A percentile compares a stretch with the other conserved stretches of the same genome.
Evolutionary conservation across 2,888 invertebrate genomes (phyloP).

Genomic region (Acanthopleura granulata): DNA sequence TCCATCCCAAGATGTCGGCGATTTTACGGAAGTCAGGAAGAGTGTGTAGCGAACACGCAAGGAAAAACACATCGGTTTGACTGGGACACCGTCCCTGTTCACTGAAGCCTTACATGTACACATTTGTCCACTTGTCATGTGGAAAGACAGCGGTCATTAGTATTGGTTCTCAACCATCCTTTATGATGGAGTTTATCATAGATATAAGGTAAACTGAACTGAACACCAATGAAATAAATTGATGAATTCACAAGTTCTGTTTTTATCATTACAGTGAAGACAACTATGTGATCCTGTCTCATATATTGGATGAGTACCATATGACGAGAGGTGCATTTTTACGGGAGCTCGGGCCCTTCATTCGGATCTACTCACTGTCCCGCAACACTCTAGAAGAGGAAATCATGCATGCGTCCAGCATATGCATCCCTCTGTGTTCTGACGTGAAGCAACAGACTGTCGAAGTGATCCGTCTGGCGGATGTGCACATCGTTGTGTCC

Average conservation of each 20-base stretch:
- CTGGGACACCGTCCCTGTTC: no score
- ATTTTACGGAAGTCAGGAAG: no score
- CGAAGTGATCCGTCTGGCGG: slow-evolving; percentile 9
- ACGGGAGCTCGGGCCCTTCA: background rate
- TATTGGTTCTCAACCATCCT: no score
- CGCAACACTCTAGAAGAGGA: background rate
- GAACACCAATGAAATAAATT: no score
- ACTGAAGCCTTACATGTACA: no score
- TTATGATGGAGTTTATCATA: no score
- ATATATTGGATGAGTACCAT: background rate
- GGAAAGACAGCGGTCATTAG: no score
- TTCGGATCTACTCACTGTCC: background rate
- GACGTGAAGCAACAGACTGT: background rate
- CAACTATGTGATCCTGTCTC: background rate
- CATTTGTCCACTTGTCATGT: no score
- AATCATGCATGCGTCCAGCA: background rate
- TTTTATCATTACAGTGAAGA: background rate
- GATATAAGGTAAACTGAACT: no score
- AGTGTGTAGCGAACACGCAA: no score
- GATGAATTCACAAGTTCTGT: background rate
- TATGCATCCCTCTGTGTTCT: background rate
- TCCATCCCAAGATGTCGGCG: no score
- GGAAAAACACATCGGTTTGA: no score
- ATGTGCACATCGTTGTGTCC: background rate
- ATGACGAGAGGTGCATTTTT: background rate